These are phyloP conservation scores for Gracilinanus agilis DNA, from an alignment of 2,113 vertebrate species.

Conservation along the genomic window DNA sequence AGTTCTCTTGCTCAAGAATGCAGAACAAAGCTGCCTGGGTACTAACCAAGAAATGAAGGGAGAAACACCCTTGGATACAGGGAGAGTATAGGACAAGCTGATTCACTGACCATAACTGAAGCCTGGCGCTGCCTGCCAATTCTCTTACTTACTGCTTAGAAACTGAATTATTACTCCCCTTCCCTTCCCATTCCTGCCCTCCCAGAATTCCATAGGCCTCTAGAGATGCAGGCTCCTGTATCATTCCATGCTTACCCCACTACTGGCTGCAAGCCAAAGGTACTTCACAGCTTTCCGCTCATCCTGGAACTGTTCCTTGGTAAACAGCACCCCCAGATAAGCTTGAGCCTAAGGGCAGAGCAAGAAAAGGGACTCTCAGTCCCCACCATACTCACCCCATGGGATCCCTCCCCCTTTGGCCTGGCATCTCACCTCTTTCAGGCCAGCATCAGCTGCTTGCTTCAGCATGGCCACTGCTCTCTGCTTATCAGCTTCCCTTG, in stretches of 20 bases:
- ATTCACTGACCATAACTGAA: background rate
- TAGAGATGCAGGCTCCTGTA: slow-evolving; percentile 8
- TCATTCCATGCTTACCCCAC: slow-evolving; percentile 81
- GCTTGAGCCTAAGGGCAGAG: slow-evolving; percentile 89
- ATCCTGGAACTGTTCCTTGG: slow-evolving; percentile 84
- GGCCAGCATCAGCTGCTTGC: slow-evolving; percentile 87
- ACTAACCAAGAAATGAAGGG: background rate
- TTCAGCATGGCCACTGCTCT: slow-evolving; percentile 86
- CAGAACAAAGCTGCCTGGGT: background rate
- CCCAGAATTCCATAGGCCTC: background rate
- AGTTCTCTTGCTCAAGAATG: slow-evolving; percentile 11
- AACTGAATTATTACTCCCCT: background rate
- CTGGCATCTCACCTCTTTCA: slow-evolving; percentile 87
- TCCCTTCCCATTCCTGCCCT: background rate
- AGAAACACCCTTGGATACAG: background rate
- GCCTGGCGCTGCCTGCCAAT: background rate
- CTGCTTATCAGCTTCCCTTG: slow-evolving; percentile 72
- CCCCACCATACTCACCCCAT: background rate
- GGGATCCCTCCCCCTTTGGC: background rate
- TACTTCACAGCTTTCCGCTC: slow-evolving; percentile 87
- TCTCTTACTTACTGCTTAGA: background rate
- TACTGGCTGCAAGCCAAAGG: slow-evolving; percentile 91
- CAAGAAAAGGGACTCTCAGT: slow-evolving; percentile 17
- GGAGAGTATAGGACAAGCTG: background rate
- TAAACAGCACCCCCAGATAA: slow-evolving; percentile 91